Conservation (phyloP, 2,888 invertebrate genomes). For the Parnassius smintheus region DNA sequence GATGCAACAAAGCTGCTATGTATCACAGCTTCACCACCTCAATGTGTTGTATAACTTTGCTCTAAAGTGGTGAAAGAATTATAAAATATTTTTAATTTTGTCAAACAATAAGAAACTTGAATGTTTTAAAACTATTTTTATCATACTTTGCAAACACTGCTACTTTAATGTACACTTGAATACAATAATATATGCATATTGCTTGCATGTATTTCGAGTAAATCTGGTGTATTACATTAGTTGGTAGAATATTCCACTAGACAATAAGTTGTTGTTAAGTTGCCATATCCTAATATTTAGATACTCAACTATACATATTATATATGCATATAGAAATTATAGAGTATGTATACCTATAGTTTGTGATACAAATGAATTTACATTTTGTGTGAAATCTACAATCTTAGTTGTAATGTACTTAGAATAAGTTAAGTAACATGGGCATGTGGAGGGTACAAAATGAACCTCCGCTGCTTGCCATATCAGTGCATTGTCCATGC, state of each 20-base stretch:
- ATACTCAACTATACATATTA: conserved; percentile 72
- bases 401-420: conserved; percentile 49
- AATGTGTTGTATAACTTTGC: no score
- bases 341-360: conserved; percentile 74
- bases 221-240: conserved; percentile 28
- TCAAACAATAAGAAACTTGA: no score
- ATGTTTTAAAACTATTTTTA: no score
- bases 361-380: conserved; percentile 79
- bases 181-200: background rate
- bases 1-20: no score
- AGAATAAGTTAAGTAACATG: conserved; percentile 32
- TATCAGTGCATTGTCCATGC: conserved; percentile 9
- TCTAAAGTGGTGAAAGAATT: no score
- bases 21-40: no score
- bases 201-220: conserved; percentile 21
- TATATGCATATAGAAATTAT: conserved; percentile 67
- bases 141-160: no score
- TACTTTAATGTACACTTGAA: background rate
- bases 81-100: no score
- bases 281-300: conserved; percentile 79
- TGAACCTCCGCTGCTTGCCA: conserved; percentile 2
- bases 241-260: conserved; percentile 66
- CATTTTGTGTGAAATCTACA: conserved; percentile 68
- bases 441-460: conserved; percentile 13
- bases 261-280: conserved; percentile 79